Evolutionary conservation across 2,113 vertebrate genomes (phyloP).

Genomic region (Lepidothrix coronata): DNA sequence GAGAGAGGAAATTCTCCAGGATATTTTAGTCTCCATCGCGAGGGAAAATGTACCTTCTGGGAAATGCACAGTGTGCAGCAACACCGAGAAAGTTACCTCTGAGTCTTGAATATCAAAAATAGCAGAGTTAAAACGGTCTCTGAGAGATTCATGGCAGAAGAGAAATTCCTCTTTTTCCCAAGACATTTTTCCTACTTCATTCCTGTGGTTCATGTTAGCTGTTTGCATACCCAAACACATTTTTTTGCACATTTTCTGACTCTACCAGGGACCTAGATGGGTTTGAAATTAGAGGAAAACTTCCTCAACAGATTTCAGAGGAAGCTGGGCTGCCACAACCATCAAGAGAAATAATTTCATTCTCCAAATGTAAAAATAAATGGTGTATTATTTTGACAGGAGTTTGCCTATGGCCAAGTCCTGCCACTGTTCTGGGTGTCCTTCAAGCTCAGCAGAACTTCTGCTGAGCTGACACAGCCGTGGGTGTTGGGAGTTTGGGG

Average conservation of each 20-base stretch:
- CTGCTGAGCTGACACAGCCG: background rate
- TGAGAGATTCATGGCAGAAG: background rate
- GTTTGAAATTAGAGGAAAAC: background rate
- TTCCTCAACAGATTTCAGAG: background rate
- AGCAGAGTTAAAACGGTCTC: background rate
- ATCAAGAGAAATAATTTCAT: background rate
- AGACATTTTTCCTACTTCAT: background rate
- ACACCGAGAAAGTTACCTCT: background rate
- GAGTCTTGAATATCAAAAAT: background rate
- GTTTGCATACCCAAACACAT: background rate
- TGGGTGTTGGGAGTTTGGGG: background rate
- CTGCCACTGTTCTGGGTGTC: background rate
- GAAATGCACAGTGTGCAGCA: background rate
- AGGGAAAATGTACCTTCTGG: conserved; percentile 13
- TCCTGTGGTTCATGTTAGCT: background rate
- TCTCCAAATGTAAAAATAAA: background rate
- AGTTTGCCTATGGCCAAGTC: background rate
- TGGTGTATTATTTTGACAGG: background rate
- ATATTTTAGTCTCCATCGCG: background rate
- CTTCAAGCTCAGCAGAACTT: background rate
- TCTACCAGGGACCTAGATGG: background rate
- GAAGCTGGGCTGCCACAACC: background rate
- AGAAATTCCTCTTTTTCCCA: background rate
- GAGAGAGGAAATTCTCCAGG: background rate
- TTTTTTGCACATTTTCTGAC: background rate